Evolutionary conservation across 2,888 invertebrate species (phyloP).

Genomic region (Corbicula japonica): DNA sequence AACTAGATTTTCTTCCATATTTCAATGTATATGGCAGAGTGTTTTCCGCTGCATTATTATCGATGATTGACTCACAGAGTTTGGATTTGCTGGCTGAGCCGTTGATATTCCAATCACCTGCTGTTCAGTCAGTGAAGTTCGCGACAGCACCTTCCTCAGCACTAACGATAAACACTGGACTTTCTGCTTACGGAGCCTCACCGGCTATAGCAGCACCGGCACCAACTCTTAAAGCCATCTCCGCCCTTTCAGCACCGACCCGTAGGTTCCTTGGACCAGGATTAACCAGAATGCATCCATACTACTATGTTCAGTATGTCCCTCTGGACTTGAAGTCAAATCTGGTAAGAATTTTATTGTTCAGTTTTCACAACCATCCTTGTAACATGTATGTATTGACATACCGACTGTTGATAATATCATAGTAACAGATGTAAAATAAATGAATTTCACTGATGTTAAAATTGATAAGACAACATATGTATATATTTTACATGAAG

Average conservation of each 20-base stretch:
- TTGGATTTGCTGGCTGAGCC: conserved; percentile 64
- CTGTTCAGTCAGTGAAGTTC: conserved; percentile 36
- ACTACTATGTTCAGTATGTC: conserved; percentile 83
- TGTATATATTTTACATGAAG: no score
- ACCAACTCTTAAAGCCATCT: conserved; percentile 46
- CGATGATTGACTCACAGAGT: conserved; percentile 68
- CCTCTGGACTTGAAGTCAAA: conserved; percentile 80
- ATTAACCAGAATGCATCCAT: conserved; percentile 82
- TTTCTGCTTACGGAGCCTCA: conserved; percentile 59
- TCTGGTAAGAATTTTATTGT: no score
- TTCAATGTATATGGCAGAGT: conserved; percentile 18
- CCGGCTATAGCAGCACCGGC: conserved; percentile 59
- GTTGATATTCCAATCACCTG: conserved; percentile 57
- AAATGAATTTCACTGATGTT: no score
- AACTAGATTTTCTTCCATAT: no score
- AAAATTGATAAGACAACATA: no score
- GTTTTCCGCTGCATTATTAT: conserved; percentile 40
- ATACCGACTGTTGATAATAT: no score
- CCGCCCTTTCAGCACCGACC: conserved; percentile 41
- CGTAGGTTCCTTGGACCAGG: conserved; percentile 70
- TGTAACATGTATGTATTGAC: no score
- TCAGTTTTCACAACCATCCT: no score
- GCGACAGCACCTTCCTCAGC: conserved; percentile 53
- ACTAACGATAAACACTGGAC: conserved; percentile 60
- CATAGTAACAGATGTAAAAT: no score